phyloP scores from a whole-genome alignment of 2,113 vertebrate species.

The Puma concolor region DNA sequence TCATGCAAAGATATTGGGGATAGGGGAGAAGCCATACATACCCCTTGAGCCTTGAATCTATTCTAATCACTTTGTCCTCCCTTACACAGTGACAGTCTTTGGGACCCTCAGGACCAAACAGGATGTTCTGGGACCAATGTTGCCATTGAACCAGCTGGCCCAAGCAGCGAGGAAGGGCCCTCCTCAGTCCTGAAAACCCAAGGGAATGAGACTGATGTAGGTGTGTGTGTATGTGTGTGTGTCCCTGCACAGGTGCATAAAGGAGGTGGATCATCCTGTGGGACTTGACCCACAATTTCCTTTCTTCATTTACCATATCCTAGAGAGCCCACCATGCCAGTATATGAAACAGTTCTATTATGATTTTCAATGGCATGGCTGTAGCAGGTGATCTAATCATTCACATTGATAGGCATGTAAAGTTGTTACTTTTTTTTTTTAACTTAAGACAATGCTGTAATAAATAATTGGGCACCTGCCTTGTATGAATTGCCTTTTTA shows the following conservation, averaged over 20 bases:
- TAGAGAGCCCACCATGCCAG: not conserved
- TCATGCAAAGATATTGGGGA: not conserved
- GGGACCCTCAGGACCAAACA: not conserved
- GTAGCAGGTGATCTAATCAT: not conserved
- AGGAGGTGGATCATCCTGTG: not conserved
- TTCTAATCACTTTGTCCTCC: not conserved
- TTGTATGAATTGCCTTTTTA: not conserved
- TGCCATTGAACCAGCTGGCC: not conserved
- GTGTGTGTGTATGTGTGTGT: not conserved
- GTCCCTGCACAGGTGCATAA: not conserved
- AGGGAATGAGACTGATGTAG: not conserved
- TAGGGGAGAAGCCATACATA: not conserved
- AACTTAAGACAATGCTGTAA: not conserved
- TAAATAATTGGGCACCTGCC: not conserved
- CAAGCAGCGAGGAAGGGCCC: not conserved
- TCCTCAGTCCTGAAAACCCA: not conserved
- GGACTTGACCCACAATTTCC: not conserved
- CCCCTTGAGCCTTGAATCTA: not conserved
- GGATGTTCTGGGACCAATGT: not conserved
- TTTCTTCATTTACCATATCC: not conserved
- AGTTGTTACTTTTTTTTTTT: not conserved
- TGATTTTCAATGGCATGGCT: not conserved
- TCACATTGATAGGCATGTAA: not conserved
- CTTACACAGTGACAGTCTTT: not conserved
- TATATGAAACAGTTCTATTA: not conserved